Percentiles rank a stretch among this genome's conserved stretches.
Evolutionary conservation across 1,140 invertebrate genomes (phyloP).

Genomic region (Calliphora vicina): DNA sequence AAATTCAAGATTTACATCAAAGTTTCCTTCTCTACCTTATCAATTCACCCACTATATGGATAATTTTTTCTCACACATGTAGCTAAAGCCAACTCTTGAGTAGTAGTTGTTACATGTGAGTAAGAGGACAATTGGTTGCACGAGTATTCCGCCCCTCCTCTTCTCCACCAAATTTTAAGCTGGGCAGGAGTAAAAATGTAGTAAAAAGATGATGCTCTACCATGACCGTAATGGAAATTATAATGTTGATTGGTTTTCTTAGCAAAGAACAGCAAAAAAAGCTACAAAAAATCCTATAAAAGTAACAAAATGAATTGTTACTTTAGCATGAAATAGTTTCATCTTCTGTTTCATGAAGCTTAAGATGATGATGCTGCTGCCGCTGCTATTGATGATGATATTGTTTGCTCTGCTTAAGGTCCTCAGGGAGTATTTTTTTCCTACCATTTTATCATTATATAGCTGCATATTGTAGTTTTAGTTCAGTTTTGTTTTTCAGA

Average conservation of each 20-base stretch:
- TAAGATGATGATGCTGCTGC: neutral
- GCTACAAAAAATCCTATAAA: neutral
- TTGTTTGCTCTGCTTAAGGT: neutral
- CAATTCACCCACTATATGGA: too few species aligned
- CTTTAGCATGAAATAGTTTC: neutral
- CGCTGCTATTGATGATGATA: neutral
- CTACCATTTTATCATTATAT: neutral
- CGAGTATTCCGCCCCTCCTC: too few species aligned
- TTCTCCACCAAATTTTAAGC: too few species aligned
- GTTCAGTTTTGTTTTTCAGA: too few species aligned
- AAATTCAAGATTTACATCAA: too few species aligned
- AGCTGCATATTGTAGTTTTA: neutral
- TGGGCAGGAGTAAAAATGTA: neutral
- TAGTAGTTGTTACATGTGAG: too few species aligned
- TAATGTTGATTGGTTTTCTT: constrained; percentile 40
- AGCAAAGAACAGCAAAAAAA: neutral
- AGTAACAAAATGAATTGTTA: neutral
- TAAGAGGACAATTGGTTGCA: neutral
- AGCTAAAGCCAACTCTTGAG: too few species aligned
- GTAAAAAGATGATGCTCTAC: neutral
- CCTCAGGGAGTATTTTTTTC: neutral
- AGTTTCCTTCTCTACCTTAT: too few species aligned
- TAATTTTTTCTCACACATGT: too few species aligned
- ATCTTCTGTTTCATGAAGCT: neutral
- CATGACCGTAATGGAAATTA: constrained; percentile 40